Base-by-base conservation (phyloP, 2,113 vertebrate genomes). In the Hypocryptadius cinnamomeus region DNA sequence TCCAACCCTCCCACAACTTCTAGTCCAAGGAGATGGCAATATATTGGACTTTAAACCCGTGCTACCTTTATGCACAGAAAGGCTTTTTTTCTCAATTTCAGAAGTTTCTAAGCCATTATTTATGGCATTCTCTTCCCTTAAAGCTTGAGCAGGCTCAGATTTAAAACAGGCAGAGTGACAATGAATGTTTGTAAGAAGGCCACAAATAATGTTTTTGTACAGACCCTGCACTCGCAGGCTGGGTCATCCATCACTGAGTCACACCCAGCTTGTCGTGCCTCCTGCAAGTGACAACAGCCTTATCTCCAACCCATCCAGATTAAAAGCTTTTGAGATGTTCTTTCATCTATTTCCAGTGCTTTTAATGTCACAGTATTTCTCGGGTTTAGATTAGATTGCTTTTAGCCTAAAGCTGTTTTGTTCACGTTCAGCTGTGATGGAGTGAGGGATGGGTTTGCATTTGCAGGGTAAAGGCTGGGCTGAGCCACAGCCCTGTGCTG, bases 281-380 rank as follows among this genome's bases (percentile, higher is more conserved):
- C 80, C 69, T 3, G 3, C 40, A 6, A 83, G 76, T 71, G 92
- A 83, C 82, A 92, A 61, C 8, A 50, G 72, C 82, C 90, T 92
- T 86, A 85, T 69, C 76, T 87, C 76, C 65, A 15, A 6, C 53
- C 82, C 72, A 76, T 24, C 33, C 69, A 74, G 61, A 93, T 68
- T 68, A 95, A 88, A 94, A 93, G 83, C 89, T 85, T 92, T 84
- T 57, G 60, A 53, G 80, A 72, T 64, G 53, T 66, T 77, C 85
- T 53, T 17, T 60, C 60, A 30, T 66, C 15, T 71, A 83, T 94
- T 91, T 89, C 71, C 60, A 73, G 79, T 5, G 79, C 81, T 91
- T 92, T 91, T 74, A 93, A 74, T 33, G 68, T 85, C 81, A 79
- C 85, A 79, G 9, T 93, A 93, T 91, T 94, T 95, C 95, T 79